Conservation (phyloP, 2,888 invertebrate genomes). For the Thera britannica region DNA sequence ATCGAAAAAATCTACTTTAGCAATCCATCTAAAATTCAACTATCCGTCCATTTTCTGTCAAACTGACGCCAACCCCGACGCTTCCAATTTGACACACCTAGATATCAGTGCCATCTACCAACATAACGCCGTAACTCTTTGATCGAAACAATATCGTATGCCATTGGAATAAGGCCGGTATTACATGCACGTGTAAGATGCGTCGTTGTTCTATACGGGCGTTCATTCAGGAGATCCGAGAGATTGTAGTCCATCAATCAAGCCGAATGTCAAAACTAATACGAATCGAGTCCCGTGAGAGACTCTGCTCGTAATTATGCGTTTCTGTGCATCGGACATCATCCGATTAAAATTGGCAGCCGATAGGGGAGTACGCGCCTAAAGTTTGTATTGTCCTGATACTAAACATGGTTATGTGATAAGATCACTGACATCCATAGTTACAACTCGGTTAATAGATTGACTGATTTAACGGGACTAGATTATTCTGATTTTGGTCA, state of each 20-base stretch:
- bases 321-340: conserved; percentile 76
- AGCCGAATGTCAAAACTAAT: conserved; percentile 84
- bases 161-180: conserved; percentile 12
- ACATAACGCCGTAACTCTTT: conserved; percentile 11
- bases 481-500: conserved; percentile 10
- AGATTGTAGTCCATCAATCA: conserved; percentile 83
- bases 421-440: conserved; percentile 24
- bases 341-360: conserved; percentile 83
- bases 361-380: conserved; percentile 68
- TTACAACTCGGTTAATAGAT: conserved; percentile 27
- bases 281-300: conserved; percentile 80
- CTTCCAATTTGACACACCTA: conserved; percentile 75
- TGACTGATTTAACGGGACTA: conserved; percentile 21
- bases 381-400: conserved; percentile 36
- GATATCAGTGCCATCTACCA: conserved; percentile 63
- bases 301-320: conserved; percentile 78
- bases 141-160: conserved; percentile 28
- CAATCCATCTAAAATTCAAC: conserved; percentile 69
- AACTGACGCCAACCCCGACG: conserved; percentile 63
- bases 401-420: conserved; percentile 37
- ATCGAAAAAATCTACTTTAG: conserved; percentile 50
- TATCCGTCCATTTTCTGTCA: conserved; percentile 70
- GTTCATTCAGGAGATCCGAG: conserved; percentile 76
- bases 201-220: conserved; percentile 66
- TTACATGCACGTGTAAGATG: conserved; percentile 30